Base-by-base conservation (phyloP, 2,113 vertebrate species). In the Macaca fascicularis region DNA sequence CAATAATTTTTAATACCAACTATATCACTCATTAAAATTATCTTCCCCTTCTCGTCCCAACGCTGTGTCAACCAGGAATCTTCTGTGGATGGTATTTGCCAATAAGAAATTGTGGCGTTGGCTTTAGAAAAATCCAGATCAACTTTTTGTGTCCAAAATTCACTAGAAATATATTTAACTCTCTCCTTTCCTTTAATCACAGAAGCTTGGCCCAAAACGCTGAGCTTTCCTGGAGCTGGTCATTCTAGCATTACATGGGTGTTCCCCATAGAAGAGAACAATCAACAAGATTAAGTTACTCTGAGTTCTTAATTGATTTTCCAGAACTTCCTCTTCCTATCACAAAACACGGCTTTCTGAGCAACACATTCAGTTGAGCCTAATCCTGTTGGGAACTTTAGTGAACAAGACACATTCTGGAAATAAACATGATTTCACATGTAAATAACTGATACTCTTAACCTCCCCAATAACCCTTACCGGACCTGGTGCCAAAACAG, bases 221-320 rank as follows among this genome's bases (percentile, higher is more conserved):
- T 57, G 69, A 74, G 35, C 70, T 94, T 97, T 93, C 93, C 95
- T 59, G 95, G 57, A 91, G 92, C 48, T 67, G 80, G 57, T 59
- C 72, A 43, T 90, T 89, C 59, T 50, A 86, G 87, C 48, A 5
- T 48, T 38, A 20, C n/a, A 52, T 64, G 97, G 97, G 97, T 96
- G 95, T 96, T 97, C 88, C 94, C 83, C 74, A 19, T 23, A 82
- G 38, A 69, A 78, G 38, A 93, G 97, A 97, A 98, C 97, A 98
- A 97, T 97, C 97, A 97, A 96, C 97, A 97, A 92, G 96, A 93
- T 97, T 93, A 94, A 96, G 94, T 91, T 97, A 93, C 97, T 97
- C 45, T 96, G 95, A 96, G 93, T 86, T 93, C 96, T 88, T 97
- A 97, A 98, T 96, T 96, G 97, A 79, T 95, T 97, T 97, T 97